Conservation (phyloP, 1,140 invertebrate species). For the Physella acuta region DNA sequence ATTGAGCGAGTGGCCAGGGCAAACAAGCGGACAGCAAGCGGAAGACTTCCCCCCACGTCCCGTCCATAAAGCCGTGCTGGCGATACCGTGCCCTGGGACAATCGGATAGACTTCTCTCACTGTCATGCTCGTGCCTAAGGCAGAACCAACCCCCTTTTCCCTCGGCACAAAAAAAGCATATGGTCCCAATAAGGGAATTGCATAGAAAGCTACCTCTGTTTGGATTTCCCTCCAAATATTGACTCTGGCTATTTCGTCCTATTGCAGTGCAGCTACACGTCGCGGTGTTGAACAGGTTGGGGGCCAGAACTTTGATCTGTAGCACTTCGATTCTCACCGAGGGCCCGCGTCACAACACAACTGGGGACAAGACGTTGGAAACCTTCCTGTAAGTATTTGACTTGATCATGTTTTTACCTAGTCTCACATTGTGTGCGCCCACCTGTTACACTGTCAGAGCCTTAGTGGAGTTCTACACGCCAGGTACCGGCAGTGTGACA, state of each 20-base stretch:
- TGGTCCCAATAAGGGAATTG: conserved; percentile 4
- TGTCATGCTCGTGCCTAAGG: background rate
- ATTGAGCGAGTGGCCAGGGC: conserved; percentile 12
- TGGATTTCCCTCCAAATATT: conserved; percentile 14
- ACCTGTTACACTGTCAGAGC: too few relatives aligned
- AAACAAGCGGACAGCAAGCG: conserved; percentile 12
- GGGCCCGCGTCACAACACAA: background rate
- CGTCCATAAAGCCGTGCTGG: background rate
- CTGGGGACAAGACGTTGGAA: background rate
- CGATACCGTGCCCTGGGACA: conserved; percentile 7
- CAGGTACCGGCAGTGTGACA: too few relatives aligned
- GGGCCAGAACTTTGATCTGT: conserved; percentile 7
- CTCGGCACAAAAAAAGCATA: background rate
- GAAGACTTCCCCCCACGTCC: background rate
- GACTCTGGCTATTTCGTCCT: conserved; percentile 11
- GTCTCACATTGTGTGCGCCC: too few relatives aligned
- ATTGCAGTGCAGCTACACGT: conserved; percentile 1
- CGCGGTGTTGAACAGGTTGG: conserved; percentile 11
- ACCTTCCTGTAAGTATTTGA: too few relatives aligned
- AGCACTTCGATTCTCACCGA: conserved; percentile 4
- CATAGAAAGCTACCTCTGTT: background rate
- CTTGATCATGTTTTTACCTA: too few relatives aligned
- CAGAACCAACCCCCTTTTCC: background rate
- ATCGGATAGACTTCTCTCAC: background rate
- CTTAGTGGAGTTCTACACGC: too few relatives aligned